Evolutionary conservation across 1,140 invertebrate genomes (phyloP).

Genomic region (Helicoverpa armigera): DNA sequence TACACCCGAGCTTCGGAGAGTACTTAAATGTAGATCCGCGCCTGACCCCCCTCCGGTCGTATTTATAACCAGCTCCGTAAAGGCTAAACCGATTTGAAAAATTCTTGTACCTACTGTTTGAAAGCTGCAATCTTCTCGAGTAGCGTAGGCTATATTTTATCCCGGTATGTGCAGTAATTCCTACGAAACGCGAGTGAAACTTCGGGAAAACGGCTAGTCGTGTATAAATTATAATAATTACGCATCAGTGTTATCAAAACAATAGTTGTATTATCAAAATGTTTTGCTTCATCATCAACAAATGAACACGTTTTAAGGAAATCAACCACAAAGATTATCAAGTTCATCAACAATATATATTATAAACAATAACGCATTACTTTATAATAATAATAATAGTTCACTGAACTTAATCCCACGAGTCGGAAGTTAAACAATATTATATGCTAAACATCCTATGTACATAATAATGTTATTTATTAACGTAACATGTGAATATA

Average conservation of each 20-base stretch:
- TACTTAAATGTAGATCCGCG: too few relatives aligned
- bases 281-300: background rate
- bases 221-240: too few relatives aligned
- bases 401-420: background rate
- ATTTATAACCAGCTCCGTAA: too few relatives aligned
- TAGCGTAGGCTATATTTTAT: too few relatives aligned
- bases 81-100: too few relatives aligned
- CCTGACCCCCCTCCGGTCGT: too few relatives aligned
- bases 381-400: background rate
- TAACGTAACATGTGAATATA: background rate
- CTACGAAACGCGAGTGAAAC: too few relatives aligned
- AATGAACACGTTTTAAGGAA: background rate
- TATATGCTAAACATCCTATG: background rate
- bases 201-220: too few relatives aligned
- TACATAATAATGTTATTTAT: background rate
- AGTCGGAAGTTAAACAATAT: constrained; percentile 12
- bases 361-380: background rate
- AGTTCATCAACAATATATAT: background rate
- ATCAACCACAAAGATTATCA: constrained; percentile 1
- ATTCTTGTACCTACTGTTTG: too few relatives aligned
- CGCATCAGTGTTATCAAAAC: background rate
- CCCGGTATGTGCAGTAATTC: too few relatives aligned
- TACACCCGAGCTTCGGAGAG: too few relatives aligned
- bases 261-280: background rate
- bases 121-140: too few relatives aligned